Evolutionary conservation across 1,140 invertebrate genomes (phyloP), one percentile per base, ranked within the genome.

Genomic region (Magallana angulata): DNA sequence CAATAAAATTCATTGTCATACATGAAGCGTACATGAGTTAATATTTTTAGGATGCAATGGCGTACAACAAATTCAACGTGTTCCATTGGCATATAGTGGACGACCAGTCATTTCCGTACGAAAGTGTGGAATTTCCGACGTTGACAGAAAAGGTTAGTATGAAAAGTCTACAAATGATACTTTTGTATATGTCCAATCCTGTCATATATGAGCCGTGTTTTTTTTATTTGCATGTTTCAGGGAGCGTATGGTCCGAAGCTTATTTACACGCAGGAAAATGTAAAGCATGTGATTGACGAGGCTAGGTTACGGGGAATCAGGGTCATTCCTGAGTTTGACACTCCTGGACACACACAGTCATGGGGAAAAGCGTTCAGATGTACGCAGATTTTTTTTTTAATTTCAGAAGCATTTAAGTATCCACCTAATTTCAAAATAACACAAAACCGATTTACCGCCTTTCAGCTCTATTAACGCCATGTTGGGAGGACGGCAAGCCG

Each of bases 291-390:
- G 12, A 96, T 98, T 71, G 95, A 97, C 89, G 97, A 97, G 92
- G 98, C 97, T 0, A 95, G 97, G 90, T 89, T 96, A 7, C 95
- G 98, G 58, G 98, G 98, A 5, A 98, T 99, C 87, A 95, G 98
- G 48, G 97, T 99, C 0, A 95, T 99, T 76, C 96, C 97, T 0
- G 98, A 99, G 95, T 98, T 99, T 93, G 98, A 99, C 94, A 97
- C 97, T 7, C 98, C 98, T 82, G 97, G 97, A 57, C 98, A 99
- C 92, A 97, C 97, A 0, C 94, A 96, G 82, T 97, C 97, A 0
- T 98, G 97, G 97, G 97, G 97, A 6, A 95, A 95, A 59, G 96
- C 96, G 5, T 96, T 96, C 91, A 96, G 96, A 1, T 96, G 96
- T 92, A 81, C n/a, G 24, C 14, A 24, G 57, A 82, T 82, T 82